Conservation (phyloP, 2,888 invertebrate genomes). For the Polydesmus complanatus region DNA sequence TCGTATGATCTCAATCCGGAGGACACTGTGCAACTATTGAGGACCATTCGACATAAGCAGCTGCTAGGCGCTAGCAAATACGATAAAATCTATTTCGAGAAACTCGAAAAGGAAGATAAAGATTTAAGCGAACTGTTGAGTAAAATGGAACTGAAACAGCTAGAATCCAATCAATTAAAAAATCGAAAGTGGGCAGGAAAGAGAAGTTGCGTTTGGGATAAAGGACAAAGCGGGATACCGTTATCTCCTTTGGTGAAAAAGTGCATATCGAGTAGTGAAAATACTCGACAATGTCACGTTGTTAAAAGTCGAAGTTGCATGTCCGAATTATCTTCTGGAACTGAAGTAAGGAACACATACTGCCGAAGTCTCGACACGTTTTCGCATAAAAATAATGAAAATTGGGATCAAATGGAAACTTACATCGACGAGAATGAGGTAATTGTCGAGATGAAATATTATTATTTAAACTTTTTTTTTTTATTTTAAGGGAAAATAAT, state of each 20-base stretch:
- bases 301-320: neutral
- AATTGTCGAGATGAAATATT: too few relatives aligned
- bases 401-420: too few relatives aligned
- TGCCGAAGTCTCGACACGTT: neutral
- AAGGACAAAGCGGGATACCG: slow-evolving; percentile 9
- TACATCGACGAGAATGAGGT: too few relatives aligned
- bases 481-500: too few relatives aligned
- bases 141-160: neutral
- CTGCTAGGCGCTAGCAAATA: neutral
- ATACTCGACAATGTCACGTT: neutral
- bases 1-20: slow-evolving; percentile 4
- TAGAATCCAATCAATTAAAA: neutral
- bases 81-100: neutral
- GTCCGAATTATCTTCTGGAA: neutral
- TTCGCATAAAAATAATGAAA: neutral
- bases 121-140: slow-evolving; percentile 4
- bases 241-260: slow-evolving; percentile 9
- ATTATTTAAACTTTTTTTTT: too few relatives aligned
- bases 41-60: slow-evolving; percentile 1
- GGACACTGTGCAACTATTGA: slow-evolving; percentile 12
- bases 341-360: too few relatives aligned
- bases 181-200: neutral
- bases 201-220: slow-evolving; percentile 4
- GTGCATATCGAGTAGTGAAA: neutral
- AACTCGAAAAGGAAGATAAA: neutral